Conservation (phyloP, 1,140 invertebrate genomes). For the Papilio xuthus region DNA sequence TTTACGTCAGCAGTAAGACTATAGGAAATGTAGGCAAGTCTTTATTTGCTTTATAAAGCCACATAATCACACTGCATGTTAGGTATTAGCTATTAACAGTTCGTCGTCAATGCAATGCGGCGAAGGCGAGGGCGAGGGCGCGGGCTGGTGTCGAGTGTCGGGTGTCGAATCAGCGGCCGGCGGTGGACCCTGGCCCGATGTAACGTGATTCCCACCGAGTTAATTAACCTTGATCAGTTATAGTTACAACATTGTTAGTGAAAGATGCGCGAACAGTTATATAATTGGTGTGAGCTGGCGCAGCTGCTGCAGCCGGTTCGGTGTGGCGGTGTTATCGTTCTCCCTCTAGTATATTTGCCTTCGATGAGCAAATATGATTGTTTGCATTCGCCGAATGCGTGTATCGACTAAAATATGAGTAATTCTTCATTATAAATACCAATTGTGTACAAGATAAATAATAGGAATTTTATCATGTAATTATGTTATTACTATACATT, state of each 20-base stretch:
- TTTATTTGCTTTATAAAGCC: no score
- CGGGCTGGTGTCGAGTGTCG: background rate
- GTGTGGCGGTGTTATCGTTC: no score
- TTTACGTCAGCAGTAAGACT: no score
- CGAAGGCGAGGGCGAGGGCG: no score
- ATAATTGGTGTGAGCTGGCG: no score
- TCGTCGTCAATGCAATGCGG: background rate
- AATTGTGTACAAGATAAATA: constrained; percentile 7
- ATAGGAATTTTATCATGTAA: constrained; percentile 4
- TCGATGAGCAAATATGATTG: no score
- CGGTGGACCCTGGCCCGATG: background rate
- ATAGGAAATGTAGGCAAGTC: no score
- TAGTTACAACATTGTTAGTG: background rate
- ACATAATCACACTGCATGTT: no score
- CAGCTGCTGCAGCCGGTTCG: no score
- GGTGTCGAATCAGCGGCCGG: background rate
- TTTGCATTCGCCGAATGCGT: background rate
- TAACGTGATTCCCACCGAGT: background rate
- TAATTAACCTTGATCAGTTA: background rate
- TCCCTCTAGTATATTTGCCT: background rate
- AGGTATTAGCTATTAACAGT: background rate
- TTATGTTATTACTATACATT: background rate
- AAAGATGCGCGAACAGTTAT: background rate
- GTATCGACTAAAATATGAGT: background rate
- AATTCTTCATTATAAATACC: background rate